Evolutionary conservation across 1,140 invertebrate genomes (phyloP), one percentile per base, ranked within the genome.

Genomic region (Mizuhopecten yessoensis): DNA sequence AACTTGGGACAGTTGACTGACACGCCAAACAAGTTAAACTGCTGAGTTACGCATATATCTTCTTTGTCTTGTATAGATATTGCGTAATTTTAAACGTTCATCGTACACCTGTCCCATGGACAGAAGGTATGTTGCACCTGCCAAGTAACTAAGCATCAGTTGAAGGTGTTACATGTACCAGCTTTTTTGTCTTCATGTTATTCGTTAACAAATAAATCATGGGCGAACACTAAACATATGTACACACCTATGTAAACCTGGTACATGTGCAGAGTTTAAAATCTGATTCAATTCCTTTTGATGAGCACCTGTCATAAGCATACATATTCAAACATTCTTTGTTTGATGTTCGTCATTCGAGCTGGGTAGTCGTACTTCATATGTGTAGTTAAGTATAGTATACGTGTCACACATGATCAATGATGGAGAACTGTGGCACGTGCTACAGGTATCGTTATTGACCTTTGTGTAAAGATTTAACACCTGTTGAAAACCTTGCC

Each of bases 391-490:
- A 29, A 9, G 57, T 75, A 29, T 29, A 75, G 23, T 75, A 75
- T 75, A 75, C 57, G n/a, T 75, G 57, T 75, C 23, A 75, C 57
- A 29, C 57, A 75, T 75, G 57, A 75, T n/a, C 57, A 75, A n/a
- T 75, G 11, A n/a, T 75, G 57, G 57, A 75, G 57, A 75, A 75
- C 1, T 29, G 2, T 17, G 57, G 57, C 57, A 75, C 57, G 57
- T 75, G 57, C 57, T 75, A n/a, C 57, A 75, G 57, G 57, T 75
- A 75, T 75, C 57, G 23, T 75, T 29, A 75, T 29, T 75, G 57
- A 75, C 57, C 57, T 75, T 75, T 75, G 57, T 75, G 57, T 17
- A 75, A 75, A 75, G 57, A n/a, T 75, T 75, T 75, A 75, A n/a
- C 57, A 75, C 57, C 57, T 75, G 57, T 75, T 75, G 57, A 75